A percentile compares a stretch with the other conserved stretches of the same genome.
phyloP scores from a whole-genome alignment of 2,113 vertebrate species.

The Etheostoma spectabile region DNA sequence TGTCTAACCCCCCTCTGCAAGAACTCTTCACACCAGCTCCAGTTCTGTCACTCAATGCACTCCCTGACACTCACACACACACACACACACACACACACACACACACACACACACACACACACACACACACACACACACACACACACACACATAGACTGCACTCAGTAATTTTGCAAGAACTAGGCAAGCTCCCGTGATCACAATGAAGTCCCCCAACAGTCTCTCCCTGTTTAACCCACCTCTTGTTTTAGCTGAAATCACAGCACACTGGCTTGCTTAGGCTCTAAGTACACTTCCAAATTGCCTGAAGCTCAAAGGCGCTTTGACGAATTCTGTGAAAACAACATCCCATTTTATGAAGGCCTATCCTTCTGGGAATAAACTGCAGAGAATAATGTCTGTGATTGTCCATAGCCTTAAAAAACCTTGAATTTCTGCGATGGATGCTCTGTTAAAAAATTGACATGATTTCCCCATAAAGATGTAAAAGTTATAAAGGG shows the following conservation, averaged over 20 bases:
- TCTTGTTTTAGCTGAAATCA: constrained; percentile 35
- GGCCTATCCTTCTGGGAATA: constrained; percentile 44
- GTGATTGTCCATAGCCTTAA: constrained; percentile 34
- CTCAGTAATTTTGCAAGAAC: constrained; percentile 37
- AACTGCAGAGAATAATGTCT: constrained; percentile 39
- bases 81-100: not conserved
- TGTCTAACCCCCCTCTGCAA: constrained; percentile 28
- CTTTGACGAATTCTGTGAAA: constrained; percentile 58
- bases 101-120: constrained; percentile 2
- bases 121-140: not conserved
- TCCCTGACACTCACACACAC: constrained; percentile 9
- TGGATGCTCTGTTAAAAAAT: constrained; percentile 3
- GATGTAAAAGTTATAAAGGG: constrained; percentile 43
- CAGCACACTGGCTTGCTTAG: constrained; percentile 15
- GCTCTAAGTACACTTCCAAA: constrained; percentile 45
- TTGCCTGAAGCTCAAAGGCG: constrained; percentile 12
- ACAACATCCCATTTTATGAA: constrained; percentile 50
- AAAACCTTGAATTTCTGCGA: constrained; percentile 31
- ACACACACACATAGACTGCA: not conserved
- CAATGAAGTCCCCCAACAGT: constrained; percentile 6
- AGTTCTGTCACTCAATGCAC: constrained; percentile 57
- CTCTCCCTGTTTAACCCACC: constrained; percentile 4
- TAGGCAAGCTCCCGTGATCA: constrained; percentile 22
- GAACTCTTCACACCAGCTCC: constrained; percentile 51
- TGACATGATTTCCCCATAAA: constrained; percentile 36